Evolutionary conservation across 2,888 invertebrate species (phyloP).

Genomic region (Thymelicus sylvestris): DNA sequence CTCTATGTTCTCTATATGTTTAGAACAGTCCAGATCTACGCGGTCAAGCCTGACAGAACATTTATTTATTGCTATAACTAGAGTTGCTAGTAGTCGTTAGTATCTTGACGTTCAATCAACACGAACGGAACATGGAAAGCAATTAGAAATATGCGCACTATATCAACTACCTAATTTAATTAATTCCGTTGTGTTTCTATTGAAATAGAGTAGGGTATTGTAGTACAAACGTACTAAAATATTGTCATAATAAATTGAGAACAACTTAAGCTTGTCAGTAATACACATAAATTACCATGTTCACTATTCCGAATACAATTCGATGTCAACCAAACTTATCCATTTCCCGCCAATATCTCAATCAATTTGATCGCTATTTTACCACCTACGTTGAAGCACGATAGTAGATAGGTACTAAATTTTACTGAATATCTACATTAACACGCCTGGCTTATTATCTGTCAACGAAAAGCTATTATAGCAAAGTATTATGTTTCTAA

Average conservation of each 20-base stretch:
- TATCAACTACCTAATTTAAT: conserved; percentile 11
- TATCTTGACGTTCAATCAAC: conserved; percentile 18
- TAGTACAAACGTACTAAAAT: background rate
- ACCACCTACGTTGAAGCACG: conserved; percentile 37
- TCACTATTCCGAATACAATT: conserved; percentile 20
- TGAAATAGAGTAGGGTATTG: conserved; percentile 1
- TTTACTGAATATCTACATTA: conserved; percentile 15
- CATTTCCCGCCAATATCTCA: conserved; percentile 32
- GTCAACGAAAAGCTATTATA: background rate
- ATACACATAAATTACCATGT: conserved; percentile 23
- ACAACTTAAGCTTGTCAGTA: conserved; percentile 14
- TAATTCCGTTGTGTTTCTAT: conserved; percentile 10
- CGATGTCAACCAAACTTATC: conserved; percentile 24
- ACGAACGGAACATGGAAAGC: conserved; percentile 16
- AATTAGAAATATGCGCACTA: conserved; percentile 28
- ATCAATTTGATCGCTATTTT: conserved; percentile 31
- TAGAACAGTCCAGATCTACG: background rate
- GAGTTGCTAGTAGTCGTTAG: background rate
- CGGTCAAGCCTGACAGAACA: conserved; percentile 5
- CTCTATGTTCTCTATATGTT: background rate
- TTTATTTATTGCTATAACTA: conserved; percentile 20
- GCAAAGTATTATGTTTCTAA: background rate
- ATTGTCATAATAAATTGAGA: conserved; percentile 22
- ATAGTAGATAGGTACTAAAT: conserved; percentile 20
- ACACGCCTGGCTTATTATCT: background rate